phyloP scores from a whole-genome alignment of 2,888 invertebrate species.

The Tribolium freemani region DNA sequence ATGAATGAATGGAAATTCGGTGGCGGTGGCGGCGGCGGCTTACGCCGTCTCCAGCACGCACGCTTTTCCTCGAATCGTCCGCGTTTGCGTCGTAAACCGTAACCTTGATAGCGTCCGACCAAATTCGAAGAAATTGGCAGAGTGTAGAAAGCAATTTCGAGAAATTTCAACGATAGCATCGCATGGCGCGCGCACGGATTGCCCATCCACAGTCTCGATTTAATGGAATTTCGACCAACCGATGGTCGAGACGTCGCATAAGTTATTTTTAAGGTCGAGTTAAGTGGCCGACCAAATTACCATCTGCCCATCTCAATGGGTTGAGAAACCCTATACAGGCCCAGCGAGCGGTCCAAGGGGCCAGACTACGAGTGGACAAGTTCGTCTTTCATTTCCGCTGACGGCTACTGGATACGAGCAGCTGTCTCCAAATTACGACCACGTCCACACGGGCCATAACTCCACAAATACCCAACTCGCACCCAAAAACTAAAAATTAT shows the following conservation, averaged over 20 bases:
- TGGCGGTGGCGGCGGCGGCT: not conserved
- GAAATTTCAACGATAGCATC: conserved; percentile 27
- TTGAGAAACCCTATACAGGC: conserved; percentile 30
- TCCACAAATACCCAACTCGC: too few relatives aligned
- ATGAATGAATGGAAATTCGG: conserved; percentile 33
- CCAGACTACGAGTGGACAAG: conserved; percentile 32
- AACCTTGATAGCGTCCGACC: conserved; percentile 20
- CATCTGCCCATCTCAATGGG: conserved; percentile 42
- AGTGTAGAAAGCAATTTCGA: conserved; percentile 21
- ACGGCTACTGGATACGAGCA: conserved; percentile 41
- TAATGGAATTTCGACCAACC: conserved; percentile 13
- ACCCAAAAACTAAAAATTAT: too few relatives aligned
- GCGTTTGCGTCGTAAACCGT: conserved; percentile 15
- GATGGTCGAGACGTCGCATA: conserved; percentile 6
- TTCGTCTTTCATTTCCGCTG: conserved; percentile 45
- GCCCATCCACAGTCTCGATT: not conserved
- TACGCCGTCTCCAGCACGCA: conserved; percentile 1
- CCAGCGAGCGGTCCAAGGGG: conserved; percentile 15
- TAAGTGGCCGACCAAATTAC: conserved; percentile 34
- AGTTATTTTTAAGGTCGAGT: conserved; percentile 37
- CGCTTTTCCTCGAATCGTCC: conserved; percentile 3
- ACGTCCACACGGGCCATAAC: conserved; percentile 4
- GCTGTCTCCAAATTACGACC: conserved; percentile 27
- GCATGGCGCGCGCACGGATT: not conserved
- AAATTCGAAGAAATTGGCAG: conserved; percentile 22